These are phyloP conservation scores for Drosophila maculinotata DNA, from an alignment of 2,888 invertebrate genomes.

Conservation along the genomic window DNA sequence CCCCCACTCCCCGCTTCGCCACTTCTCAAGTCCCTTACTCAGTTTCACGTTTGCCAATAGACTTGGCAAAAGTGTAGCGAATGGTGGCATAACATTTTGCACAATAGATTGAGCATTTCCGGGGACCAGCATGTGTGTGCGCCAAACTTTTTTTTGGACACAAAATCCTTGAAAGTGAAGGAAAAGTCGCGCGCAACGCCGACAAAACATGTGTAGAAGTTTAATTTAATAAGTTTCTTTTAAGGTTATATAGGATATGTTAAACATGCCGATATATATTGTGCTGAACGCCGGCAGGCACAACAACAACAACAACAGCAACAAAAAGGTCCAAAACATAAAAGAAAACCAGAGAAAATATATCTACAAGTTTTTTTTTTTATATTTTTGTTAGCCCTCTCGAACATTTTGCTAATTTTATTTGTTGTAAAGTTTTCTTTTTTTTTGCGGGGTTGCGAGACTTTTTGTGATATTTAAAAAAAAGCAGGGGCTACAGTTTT, in stretches of 20 bases:
- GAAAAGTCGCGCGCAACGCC: slow-evolving; percentile 25
- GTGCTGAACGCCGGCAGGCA: slow-evolving; percentile 33
- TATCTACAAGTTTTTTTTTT: slow-evolving; percentile 49
- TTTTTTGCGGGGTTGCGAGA: slow-evolving; percentile 6
- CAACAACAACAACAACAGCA: slow-evolving; percentile 6
- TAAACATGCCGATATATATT: slow-evolving; percentile 72
- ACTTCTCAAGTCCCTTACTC: not conserved
- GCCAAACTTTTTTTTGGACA: slow-evolving; percentile 35
- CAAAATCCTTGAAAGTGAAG: slow-evolving; percentile 32
- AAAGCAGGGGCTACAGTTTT: slow-evolving; percentile 7
- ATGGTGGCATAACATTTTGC: slow-evolving; percentile 68
- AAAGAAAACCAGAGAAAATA: slow-evolving; percentile 27
- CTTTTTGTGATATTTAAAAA: slow-evolving; percentile 26
- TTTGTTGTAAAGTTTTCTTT: slow-evolving; percentile 66
- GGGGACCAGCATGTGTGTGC: slow-evolving; percentile 8
- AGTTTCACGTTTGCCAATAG: slow-evolving; percentile 25
- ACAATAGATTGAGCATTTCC: slow-evolving; percentile 81
- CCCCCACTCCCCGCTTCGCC: not conserved
- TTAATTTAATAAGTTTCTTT: slow-evolving; percentile 79
- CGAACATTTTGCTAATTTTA: slow-evolving; percentile 73
- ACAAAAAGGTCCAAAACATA: slow-evolving; percentile 46
- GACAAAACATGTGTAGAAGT: slow-evolving; percentile 77
- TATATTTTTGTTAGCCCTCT: slow-evolving; percentile 33
- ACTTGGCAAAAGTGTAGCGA: slow-evolving; percentile 49
- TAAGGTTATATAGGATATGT: slow-evolving; percentile 64